A percentile compares a stretch with the other conserved stretches of the same genome.
Conservation (phyloP, 2,113 vertebrate species). For the Oryzias melastigma region DNA sequence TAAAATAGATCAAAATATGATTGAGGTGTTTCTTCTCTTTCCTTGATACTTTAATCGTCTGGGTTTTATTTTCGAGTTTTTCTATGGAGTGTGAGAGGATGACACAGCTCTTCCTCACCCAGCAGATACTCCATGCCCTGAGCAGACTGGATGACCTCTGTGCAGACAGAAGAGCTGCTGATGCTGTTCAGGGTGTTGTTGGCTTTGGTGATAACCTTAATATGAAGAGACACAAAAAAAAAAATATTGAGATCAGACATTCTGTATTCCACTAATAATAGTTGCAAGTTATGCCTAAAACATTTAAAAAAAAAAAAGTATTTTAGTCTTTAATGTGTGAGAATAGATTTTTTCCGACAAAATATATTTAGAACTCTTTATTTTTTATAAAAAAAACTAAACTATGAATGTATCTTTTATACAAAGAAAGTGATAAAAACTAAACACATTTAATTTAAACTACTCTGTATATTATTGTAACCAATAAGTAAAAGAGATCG, state of each 20-base stretch:
- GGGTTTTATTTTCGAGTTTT: constrained; percentile 5
- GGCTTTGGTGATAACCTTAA: constrained; percentile 94
- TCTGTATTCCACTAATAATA: neutral
- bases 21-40: neutral
- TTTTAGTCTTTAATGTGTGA: too few relatives aligned
- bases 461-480: too few relatives aligned
- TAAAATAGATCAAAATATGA: too few relatives aligned
- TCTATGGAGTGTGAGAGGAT: constrained; percentile 1
- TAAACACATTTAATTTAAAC: too few relatives aligned
- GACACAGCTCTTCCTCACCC: constrained; percentile 77
- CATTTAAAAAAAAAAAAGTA: too few relatives aligned
- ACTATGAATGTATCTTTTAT: too few relatives aligned
- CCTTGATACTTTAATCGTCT: neutral
- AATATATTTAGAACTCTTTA: too few relatives aligned
- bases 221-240: constrained; percentile 16
- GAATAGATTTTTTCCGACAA: too few relatives aligned
- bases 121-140: constrained; percentile 98
- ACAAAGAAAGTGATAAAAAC: too few relatives aligned
- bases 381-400: too few relatives aligned
- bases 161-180: constrained; percentile 95
- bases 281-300: too few relatives aligned
- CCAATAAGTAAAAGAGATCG: too few relatives aligned
- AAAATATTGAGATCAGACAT: neutral
- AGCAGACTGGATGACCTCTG: constrained; percentile 97
- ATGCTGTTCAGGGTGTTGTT: constrained; percentile 96